phyloP scores from a whole-genome alignment of 2,797 vertebrate genomes.

The Epinephelus malabaricus region DNA sequence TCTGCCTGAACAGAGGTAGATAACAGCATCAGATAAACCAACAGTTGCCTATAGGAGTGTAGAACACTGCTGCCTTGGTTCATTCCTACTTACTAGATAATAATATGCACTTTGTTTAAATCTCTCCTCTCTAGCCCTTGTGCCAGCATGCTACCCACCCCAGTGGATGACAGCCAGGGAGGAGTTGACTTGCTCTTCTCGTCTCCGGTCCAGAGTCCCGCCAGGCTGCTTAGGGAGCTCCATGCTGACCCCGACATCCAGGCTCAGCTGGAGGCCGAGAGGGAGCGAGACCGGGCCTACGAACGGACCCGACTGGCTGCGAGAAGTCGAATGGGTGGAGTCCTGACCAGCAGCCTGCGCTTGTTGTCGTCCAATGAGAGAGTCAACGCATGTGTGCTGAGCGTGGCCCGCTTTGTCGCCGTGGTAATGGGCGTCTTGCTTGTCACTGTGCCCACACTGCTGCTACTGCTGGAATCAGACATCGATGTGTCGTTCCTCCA shows the following conservation, averaged over 20 bases:
- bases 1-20: not conserved
- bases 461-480: conserved; percentile 96
- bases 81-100: not conserved
- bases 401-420: conserved; percentile 91
- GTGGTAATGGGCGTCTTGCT: conserved; percentile 92
- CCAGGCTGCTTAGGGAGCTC: conserved; percentile 90
- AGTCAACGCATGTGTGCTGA: conserved; percentile 91
- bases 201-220: conserved; percentile 89
- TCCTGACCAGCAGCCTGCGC: conserved; percentile 87
- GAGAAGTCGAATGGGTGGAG: conserved; percentile 74
- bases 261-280: conserved; percentile 92
- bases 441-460: conserved; percentile 93
- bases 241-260: conserved; percentile 94
- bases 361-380: conserved; percentile 91
- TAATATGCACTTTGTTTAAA: not conserved
- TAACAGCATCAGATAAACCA: not conserved
- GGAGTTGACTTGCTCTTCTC: conserved; percentile 94
- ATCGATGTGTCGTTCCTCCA: conserved; percentile 96
- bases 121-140: conserved; percentile 85
- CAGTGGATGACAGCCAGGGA: conserved; percentile 87
- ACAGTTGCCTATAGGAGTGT: too few species aligned
- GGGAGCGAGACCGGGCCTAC: conserved; percentile 89
- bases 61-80: not conserved
- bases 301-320: conserved; percentile 89
- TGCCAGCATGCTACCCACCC: conserved; percentile 93